phyloP scores from a whole-genome alignment of 2,113 vertebrate genomes.

The Lepidothrix coronata region DNA sequence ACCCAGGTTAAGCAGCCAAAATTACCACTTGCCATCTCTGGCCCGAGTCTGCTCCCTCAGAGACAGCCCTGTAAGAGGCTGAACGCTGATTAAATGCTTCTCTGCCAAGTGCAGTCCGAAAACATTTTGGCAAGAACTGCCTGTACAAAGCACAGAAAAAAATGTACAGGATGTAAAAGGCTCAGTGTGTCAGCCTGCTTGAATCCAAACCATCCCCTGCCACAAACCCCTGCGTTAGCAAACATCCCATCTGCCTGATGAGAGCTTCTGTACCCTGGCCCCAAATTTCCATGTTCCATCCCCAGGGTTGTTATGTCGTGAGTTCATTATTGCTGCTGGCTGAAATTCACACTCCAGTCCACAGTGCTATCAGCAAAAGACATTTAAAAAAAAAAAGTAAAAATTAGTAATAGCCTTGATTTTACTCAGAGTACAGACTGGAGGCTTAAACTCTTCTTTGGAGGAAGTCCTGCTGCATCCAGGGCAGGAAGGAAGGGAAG shows the following conservation, averaged over 20 bases:
- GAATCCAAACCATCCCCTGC: not conserved
- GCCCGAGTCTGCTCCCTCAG: not conserved
- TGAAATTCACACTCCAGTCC: not conserved
- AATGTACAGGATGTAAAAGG: not conserved
- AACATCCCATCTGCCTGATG: not conserved
- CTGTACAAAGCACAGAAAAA: not conserved
- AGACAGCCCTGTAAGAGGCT: not conserved
- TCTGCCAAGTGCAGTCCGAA: not conserved
- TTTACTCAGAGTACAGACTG: not conserved
- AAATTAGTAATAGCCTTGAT: not conserved
- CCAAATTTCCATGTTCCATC: not conserved
- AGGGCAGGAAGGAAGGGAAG: not conserved
- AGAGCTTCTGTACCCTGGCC: conserved; percentile 14
- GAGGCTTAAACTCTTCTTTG: not conserved
- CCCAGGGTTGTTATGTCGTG: not conserved
- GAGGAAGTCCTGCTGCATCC: not conserved
- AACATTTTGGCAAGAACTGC: not conserved
- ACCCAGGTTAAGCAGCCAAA: conserved; percentile 1
- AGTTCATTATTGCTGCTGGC: not conserved
- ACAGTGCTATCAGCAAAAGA: not conserved
- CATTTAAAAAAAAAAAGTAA: not conserved
- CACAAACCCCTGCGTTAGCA: not conserved
- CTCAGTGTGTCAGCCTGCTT: not conserved
- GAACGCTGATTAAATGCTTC: not conserved
- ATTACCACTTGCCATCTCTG: conserved; percentile 3